Conservation (phyloP, 2,888 invertebrate species). For the Prosapia bicincta region DNA sequence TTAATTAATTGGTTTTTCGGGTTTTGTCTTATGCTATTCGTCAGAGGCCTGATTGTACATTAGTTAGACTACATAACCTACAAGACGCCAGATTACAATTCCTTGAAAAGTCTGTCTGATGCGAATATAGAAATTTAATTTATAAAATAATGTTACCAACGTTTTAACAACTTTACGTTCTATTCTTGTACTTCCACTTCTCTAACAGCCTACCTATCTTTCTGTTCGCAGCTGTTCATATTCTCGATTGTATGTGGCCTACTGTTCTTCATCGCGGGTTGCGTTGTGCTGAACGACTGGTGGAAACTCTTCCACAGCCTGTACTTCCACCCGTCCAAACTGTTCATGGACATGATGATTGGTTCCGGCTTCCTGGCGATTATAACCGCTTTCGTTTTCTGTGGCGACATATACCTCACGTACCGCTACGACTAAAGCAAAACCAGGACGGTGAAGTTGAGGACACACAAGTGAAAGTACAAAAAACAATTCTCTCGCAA, state of each 20-base stretch:
- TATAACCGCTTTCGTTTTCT: constrained; percentile 57
- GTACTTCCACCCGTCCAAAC: constrained; percentile 59
- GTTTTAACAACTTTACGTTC: no score
- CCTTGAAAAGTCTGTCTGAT: no score
- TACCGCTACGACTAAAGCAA: constrained; percentile 47
- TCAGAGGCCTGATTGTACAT: no score
- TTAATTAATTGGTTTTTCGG: no score
- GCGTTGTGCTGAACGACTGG: constrained; percentile 58
- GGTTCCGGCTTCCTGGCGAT: constrained; percentile 62
- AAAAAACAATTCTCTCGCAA: no score
- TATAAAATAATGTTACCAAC: neutral
- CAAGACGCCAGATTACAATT: no score
- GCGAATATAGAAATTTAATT: neutral
- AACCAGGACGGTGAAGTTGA: no score
- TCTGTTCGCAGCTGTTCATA: constrained; percentile 49
- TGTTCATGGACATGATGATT: constrained; percentile 63
- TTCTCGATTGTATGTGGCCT: constrained; percentile 60
- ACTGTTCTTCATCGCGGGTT: constrained; percentile 62
- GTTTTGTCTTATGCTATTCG: no score
- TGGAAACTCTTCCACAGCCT: constrained; percentile 48
- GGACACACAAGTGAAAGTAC: no score
- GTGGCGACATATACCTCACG: constrained; percentile 59
- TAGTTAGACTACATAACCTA: no score
- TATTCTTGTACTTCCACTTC: no score
- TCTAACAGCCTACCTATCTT: neutral